Evolutionary conservation across 2,113 vertebrate genomes (phyloP).

Genomic region (Forbesichthys papilliferus): DNA sequence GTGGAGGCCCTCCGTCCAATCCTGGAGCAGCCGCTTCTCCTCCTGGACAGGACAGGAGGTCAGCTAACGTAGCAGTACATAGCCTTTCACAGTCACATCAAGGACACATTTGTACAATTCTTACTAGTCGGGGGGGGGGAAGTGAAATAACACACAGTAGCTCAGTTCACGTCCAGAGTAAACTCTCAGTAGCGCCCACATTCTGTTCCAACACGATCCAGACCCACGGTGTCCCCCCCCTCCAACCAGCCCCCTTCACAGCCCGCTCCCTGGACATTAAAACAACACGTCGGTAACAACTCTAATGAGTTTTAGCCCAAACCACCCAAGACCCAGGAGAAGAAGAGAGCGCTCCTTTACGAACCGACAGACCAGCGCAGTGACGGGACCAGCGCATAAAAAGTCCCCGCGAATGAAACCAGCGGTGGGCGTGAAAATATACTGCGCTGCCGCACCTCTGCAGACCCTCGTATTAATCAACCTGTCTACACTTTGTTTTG

Average conservation of each 20-base stretch:
- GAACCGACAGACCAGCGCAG: slow-evolving; percentile 70
- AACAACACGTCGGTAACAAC: slow-evolving; percentile 61
- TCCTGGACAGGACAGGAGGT: neutral
- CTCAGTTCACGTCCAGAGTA: no score
- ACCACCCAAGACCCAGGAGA: slow-evolving; percentile 34
- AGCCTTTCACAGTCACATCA: slow-evolving; percentile 10
- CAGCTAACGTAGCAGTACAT: no score
- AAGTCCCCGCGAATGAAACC: slow-evolving; percentile 70
- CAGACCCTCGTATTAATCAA: slow-evolving; percentile 80
- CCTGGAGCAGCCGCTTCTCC: slow-evolving; percentile 4
- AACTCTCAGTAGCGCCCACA: neutral
- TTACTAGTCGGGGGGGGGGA: no score
- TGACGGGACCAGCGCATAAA: slow-evolving; percentile 70
- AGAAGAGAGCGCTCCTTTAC: slow-evolving; percentile 57
- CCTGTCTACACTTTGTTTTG: slow-evolving; percentile 80
- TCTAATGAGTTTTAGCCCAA: slow-evolving; percentile 68
- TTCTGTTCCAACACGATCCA: slow-evolving; percentile 13
- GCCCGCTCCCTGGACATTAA: slow-evolving; percentile 42
- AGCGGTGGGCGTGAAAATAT: slow-evolving; percentile 76
- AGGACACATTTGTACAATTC: neutral
- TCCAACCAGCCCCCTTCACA: slow-evolving; percentile 12
- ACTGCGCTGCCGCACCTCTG: slow-evolving; percentile 67
- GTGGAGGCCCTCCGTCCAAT: slow-evolving; percentile 1
- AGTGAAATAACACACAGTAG: neutral
- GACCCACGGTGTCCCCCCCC: slow-evolving; percentile 22